These are phyloP conservation scores for Python bivittatus DNA, from an alignment of 2,113 vertebrate genomes.

Conservation along the genomic window DNA sequence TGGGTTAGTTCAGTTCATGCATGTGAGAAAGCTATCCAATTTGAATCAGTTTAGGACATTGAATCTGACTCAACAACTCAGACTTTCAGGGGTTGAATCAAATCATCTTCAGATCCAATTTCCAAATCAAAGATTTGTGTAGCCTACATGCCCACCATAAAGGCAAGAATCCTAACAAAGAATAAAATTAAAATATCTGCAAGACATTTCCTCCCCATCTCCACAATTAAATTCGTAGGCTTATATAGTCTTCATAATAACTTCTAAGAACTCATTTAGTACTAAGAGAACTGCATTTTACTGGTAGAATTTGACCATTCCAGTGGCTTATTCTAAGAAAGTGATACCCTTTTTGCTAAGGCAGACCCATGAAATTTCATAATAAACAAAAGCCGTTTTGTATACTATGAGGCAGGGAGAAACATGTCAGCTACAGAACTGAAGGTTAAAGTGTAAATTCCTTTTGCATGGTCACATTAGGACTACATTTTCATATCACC, in stretches of 20 bases:
- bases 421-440: slow-evolving; percentile 8
- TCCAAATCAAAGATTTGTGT: background rate
- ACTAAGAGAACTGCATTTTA: background rate
- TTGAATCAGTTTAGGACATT: background rate
- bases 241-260: background rate
- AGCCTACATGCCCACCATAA: background rate
- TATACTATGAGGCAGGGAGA: background rate
- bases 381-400: slow-evolving; percentile 33
- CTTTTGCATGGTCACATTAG: slow-evolving; percentile 3
- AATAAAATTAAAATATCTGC: background rate
- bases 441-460: slow-evolving; percentile 37
- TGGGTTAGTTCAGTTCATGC: background rate
- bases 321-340: background rate
- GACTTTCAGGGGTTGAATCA: background rate
- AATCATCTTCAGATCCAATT: background rate
- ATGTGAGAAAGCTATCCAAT: background rate
- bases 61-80: background rate
- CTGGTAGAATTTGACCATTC: background rate
- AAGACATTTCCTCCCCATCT: background rate
- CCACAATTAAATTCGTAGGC: background rate
- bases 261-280: background rate
- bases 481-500: background rate
- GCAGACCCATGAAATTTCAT: slow-evolving; percentile 25
- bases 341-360: slow-evolving; percentile 3
- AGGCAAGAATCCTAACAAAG: background rate